Evolutionary conservation across 2,113 vertebrate genomes (phyloP), one percentile per base, ranked within the genome.

Genomic region (Plecturocebus donacophilus): DNA sequence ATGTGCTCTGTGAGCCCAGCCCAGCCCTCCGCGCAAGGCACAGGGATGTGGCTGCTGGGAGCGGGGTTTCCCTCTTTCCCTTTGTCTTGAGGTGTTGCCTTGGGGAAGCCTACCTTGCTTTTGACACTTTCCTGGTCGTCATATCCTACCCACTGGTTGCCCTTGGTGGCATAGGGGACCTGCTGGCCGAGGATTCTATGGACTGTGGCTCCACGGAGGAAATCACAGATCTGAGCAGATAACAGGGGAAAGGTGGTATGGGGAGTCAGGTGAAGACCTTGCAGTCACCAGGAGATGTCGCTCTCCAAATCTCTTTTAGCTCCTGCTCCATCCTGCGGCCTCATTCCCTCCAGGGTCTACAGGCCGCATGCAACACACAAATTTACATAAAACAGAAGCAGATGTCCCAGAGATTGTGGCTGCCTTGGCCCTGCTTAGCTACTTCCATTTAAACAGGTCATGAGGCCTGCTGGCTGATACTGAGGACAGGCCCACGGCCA

Each of bases 81-180:
- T 45, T 76, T 3, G 7, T 17, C 61, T 77, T 10, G n/a, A 45
- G 58, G 32, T 0, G 0, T 14, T 35, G 32, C 64, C 61, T 47
- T 19, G 0, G 56, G n/a, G 32, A 66, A 16, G 3, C 96, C 25
- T 98, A 99, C 99, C 99, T 99, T 99, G 85, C 77, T 94, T 81
- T 98, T 92, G 96, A 97, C 96, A 54, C 99, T 99, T 83, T 96
- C 96, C n/a, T 11, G 13, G 96, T 99, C 97, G 17, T 99, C 99
- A 14, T 99, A 99, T 30, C 99, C 99, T 9, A 99, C 97, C 99
- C 99, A 99, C 58, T 99, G 79, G 81, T 96, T 98, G 90, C 98
- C 98, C 32, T 98, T 98, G 87, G 98, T 98, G 87, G 99, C 99
- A 16, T 99, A 99, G 9, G 99, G 99, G 71, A 99, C 99, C 61